Conservation (phyloP, 2,113 vertebrate species). For the Lota lota region DNA sequence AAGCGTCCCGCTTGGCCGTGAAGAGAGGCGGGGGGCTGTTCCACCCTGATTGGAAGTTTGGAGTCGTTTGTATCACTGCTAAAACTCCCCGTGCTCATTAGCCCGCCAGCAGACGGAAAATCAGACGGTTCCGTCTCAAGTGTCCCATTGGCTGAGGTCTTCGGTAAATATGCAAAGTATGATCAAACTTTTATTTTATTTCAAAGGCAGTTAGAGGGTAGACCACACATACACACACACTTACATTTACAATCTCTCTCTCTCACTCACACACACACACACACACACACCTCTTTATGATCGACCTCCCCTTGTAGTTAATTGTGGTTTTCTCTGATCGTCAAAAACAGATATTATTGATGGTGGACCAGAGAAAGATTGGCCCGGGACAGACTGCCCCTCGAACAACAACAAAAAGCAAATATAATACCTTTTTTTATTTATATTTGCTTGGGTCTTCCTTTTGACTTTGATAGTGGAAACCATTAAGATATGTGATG, state of each 20-base stretch:
- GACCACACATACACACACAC: neutral
- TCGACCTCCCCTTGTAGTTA: neutral
- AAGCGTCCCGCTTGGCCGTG: neutral
- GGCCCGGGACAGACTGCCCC: conserved; percentile 25
- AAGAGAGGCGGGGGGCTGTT: neutral
- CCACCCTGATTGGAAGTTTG: neutral
- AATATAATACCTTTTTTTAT: conserved; percentile 3
- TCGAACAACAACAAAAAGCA: conserved; percentile 51
- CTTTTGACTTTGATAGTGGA: conserved; percentile 32
- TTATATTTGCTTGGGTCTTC: conserved; percentile 27
- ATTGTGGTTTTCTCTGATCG: no score
- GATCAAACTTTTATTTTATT: no score
- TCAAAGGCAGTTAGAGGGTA: no score
- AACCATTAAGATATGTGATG: conserved; percentile 18
- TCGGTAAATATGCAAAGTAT: conserved; percentile 11
- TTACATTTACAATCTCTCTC: neutral
- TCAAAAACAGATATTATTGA: conserved; percentile 40
- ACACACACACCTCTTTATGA: neutral
- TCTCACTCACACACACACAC: no score
- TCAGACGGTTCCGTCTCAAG: no score
- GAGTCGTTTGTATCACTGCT: no score
- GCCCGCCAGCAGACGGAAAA: no score
- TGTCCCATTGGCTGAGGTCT: conserved; percentile 32
- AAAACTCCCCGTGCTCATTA: no score
- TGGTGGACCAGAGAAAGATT: conserved; percentile 26